Percentiles rank a stretch among this genome's conserved stretches.
Evolutionary conservation across 92 coral and sea anemone genomes (phyloP).

Genomic region (Siderastrea radians): DNA sequence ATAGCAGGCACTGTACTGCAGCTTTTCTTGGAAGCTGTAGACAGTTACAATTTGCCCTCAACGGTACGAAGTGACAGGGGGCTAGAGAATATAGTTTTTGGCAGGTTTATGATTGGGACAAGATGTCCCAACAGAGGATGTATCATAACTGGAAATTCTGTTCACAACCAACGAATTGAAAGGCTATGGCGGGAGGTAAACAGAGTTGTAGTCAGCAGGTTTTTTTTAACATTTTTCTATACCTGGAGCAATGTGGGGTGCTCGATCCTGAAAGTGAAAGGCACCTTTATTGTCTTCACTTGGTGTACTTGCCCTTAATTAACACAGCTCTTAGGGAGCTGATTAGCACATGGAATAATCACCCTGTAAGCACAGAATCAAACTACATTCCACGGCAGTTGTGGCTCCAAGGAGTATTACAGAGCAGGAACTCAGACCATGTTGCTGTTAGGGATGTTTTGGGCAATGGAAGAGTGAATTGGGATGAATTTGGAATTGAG

Average conservation of each 20-base stretch:
- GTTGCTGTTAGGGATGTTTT: not conserved
- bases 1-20: conserved; percentile 55
- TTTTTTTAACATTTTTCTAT: conserved; percentile 53
- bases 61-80: conserved; percentile 56
- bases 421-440: conserved; percentile 32
- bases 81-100: conserved; percentile 44
- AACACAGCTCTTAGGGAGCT: conserved; percentile 58
- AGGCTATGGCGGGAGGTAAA: conserved; percentile 59
- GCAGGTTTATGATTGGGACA: conserved; percentile 46
- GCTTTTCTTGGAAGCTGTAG: conserved; percentile 42
- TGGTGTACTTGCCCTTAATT: conserved; percentile 37
- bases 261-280: conserved; percentile 47
- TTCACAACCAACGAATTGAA: conserved; percentile 63
- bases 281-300: conserved; percentile 58
- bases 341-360: conserved; percentile 64
- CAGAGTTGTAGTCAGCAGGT: conserved; percentile 35
- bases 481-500: too few relatives aligned
- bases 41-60: conserved; percentile 52
- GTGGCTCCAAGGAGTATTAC: conserved; percentile 55
- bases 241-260: conserved; percentile 45
- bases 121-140: conserved; percentile 68
- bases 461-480: too few relatives aligned
- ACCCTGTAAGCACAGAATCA: conserved; percentile 54
- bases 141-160: conserved; percentile 58
- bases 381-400: conserved; percentile 50